Evolutionary conservation across 2,888 invertebrate species (phyloP).

Genomic region (Nasonia oneida): DNA sequence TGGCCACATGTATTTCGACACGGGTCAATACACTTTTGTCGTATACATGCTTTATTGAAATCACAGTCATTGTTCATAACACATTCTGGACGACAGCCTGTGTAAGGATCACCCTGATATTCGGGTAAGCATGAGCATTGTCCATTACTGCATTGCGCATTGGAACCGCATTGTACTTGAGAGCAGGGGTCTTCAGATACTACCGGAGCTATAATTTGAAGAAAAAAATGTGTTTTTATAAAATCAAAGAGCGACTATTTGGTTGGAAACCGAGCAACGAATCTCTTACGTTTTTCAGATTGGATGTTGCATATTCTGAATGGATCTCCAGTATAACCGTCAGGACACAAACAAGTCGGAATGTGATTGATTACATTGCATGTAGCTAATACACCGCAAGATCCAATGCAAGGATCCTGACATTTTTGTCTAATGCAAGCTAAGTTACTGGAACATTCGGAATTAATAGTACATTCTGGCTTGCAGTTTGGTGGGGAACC

Average conservation of each 20-base stretch:
- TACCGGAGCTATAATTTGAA: conserved; percentile 18
- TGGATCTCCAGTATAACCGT: conserved; percentile 91
- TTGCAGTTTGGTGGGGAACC: conserved; percentile 90
- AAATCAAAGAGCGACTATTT: background rate
- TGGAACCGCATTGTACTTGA: conserved; percentile 86
- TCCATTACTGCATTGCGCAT: conserved; percentile 82
- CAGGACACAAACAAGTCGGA: conserved; percentile 91
- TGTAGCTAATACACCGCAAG: conserved; percentile 89
- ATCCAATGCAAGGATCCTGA: conserved; percentile 91
- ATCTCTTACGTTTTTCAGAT: conserved; percentile 73
- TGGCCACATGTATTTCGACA: conserved; percentile 87
- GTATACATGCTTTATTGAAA: conserved; percentile 83
- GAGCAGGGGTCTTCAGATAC: conserved; percentile 76
- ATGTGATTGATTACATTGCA: conserved; percentile 91
- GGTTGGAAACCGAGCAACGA: conserved; percentile 65
- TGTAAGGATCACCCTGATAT: conserved; percentile 82
- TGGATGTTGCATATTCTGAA: conserved; percentile 86
- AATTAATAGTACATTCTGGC: conserved; percentile 88
- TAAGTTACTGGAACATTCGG: conserved; percentile 85
- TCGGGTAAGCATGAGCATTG: conserved; percentile 80
- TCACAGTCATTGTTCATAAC: conserved; percentile 84
- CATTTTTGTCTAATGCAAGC: conserved; percentile 90
- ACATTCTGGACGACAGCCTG: conserved; percentile 87
- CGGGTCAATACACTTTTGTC: conserved; percentile 85
- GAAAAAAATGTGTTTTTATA: background rate